These are phyloP conservation scores for Eledone cirrhosa DNA, from an alignment of 2,888 invertebrate genomes.

Conservation along the genomic window DNA sequence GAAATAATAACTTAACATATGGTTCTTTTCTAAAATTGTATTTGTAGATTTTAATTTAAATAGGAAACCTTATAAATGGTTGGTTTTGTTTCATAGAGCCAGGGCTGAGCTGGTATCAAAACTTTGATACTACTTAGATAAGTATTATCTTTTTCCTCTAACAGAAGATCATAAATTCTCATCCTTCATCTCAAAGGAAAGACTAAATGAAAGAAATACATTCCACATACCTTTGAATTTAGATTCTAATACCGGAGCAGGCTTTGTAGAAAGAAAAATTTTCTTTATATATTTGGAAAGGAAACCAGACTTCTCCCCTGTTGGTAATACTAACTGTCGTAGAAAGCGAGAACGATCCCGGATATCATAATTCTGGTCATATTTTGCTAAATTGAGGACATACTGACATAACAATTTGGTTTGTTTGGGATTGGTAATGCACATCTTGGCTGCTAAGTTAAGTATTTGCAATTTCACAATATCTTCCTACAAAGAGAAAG, in stretches of 20 bases:
- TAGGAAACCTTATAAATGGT: too few relatives aligned
- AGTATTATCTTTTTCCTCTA: too few relatives aligned
- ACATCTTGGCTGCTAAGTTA: conserved; percentile 93
- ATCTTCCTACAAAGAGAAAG: conserved; percentile 76
- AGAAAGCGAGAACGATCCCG: conserved; percentile 92
- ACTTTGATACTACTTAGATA: too few relatives aligned
- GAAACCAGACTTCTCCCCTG: conserved; percentile 68
- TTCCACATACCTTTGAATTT: conserved; percentile 65
- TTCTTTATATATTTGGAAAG: conserved; percentile 78
- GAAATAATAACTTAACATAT: too few relatives aligned
- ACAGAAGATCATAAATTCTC: too few relatives aligned
- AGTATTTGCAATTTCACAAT: conserved; percentile 95
- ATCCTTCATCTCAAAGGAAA: too few relatives aligned
- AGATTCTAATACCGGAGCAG: conserved; percentile 89
- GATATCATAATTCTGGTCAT: conserved; percentile 97
- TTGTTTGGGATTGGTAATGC: conserved; percentile 85
- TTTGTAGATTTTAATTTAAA: too few relatives aligned
- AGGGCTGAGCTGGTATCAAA: too few relatives aligned
- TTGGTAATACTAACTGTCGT: conserved; percentile 79
- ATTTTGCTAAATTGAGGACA: conserved; percentile 90
- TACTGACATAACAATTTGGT: conserved; percentile 89
- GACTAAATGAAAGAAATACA: too few relatives aligned
- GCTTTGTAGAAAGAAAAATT: conserved; percentile 91
- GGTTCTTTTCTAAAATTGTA: too few relatives aligned
- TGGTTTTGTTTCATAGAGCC: too few relatives aligned